phyloP scores from a whole-genome alignment of 2,113 vertebrate species.

The Misgurnus anguillicaudatus region DNA sequence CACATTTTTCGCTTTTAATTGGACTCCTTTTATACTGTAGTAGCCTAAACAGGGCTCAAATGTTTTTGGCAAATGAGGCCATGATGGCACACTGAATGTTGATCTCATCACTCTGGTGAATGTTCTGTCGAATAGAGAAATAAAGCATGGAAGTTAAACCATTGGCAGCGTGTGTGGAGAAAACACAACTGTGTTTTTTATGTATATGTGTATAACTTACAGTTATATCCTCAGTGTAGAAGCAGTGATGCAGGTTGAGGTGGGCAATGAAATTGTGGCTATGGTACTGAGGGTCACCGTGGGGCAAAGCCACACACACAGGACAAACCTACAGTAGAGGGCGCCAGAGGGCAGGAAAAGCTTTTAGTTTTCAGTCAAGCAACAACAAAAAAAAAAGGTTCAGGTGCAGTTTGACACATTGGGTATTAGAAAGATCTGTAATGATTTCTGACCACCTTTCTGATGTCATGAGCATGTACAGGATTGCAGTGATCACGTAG shows the following conservation, averaged over 20 bases:
- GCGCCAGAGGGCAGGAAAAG: constrained; percentile 23
- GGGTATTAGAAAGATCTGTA: neutral
- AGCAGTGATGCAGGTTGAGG: constrained; percentile 82
- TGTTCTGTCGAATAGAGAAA: constrained; percentile 49
- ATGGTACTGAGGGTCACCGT: constrained; percentile 79
- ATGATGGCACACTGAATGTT: constrained; percentile 52
- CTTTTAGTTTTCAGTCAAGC: neutral
- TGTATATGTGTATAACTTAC: constrained; percentile 65
- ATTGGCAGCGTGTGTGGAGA: neutral
- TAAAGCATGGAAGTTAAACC: neutral
- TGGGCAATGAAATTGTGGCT: constrained; percentile 83
- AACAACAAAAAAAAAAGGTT: neutral
- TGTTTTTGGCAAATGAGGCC: constrained; percentile 29
- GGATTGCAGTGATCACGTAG: constrained; percentile 82
- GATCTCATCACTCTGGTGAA: constrained; percentile 46
- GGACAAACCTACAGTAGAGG: constrained; percentile 78
- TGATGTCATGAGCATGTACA: constrained; percentile 76
- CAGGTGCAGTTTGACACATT: neutral
- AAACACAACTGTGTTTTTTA: neutral
- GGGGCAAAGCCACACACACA: constrained; percentile 82
- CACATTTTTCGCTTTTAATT: too few relatives aligned
- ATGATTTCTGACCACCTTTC: constrained; percentile 71
- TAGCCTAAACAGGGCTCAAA: neutral
- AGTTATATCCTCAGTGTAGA: constrained; percentile 80
- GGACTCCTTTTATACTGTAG: too few relatives aligned